Conservation (phyloP, 2,113 vertebrate genomes). For the Erpornis zantholeuca region DNA sequence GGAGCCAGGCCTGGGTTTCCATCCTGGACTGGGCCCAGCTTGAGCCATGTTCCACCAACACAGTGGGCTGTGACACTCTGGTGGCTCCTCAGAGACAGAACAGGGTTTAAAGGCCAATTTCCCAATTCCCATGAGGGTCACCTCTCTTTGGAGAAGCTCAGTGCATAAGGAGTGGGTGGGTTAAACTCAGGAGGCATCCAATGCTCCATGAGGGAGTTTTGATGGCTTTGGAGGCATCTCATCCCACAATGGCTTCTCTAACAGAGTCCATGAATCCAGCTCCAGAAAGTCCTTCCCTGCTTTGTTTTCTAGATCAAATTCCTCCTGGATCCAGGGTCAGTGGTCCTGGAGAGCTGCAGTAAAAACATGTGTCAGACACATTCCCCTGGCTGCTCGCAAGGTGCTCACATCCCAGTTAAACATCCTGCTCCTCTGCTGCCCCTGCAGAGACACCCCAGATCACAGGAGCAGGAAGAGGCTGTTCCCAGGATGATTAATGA, state of each 20-base stretch:
- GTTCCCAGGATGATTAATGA: not conserved
- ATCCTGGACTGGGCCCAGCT: not conserved
- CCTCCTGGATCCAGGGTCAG: not conserved
- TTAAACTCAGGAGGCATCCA: not conserved
- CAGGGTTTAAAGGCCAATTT: not conserved
- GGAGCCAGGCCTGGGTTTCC: not conserved
- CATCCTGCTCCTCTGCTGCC: fast-evolving
- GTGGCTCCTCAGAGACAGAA: not conserved
- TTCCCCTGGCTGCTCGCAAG: fast-evolving
- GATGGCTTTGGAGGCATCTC: not conserved
- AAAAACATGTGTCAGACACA: not conserved
- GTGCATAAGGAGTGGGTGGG: not conserved
- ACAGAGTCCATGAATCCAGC: not conserved
- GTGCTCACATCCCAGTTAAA: not conserved
- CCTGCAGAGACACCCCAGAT: not conserved
- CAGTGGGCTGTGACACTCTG: fast-evolving
- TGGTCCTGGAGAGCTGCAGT: not conserved
- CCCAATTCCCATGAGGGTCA: fast-evolving
- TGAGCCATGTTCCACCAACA: fast-evolving
- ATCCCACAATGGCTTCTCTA: not conserved
- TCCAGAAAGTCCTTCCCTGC: not conserved
- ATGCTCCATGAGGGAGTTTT: not conserved
- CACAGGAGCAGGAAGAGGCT: not conserved
- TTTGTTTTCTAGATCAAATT: not conserved
- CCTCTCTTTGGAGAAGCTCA: not conserved